Conservation (phyloP, 2,888 invertebrate genomes). For the Acanthococcus lagerstroemiae region DNA sequence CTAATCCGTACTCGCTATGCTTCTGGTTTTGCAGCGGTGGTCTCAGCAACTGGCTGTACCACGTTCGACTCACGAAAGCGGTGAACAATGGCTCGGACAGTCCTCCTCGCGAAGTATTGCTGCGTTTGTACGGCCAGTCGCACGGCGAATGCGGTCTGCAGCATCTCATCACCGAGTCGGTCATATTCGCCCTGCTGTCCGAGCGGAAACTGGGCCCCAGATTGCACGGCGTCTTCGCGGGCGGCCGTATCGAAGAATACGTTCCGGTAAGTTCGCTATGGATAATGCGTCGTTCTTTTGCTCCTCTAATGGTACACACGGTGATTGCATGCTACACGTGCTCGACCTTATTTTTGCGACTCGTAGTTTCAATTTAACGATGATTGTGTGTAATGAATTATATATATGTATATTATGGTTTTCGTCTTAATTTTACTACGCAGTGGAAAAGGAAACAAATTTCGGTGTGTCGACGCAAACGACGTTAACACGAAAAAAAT, state of each 20-base stretch:
- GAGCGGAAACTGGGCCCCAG: conserved; percentile 89
- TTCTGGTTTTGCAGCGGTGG: conserved; percentile 78
- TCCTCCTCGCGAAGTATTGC: conserved; percentile 59
- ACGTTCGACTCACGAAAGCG: conserved; percentile 70
- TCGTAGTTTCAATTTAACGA: too few species aligned
- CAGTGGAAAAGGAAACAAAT: too few species aligned
- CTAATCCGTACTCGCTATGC: too few species aligned
- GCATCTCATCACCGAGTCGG: conserved; percentile 86
- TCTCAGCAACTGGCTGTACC: conserved; percentile 89
- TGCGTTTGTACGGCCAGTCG: conserved; percentile 90
- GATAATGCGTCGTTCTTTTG: too few species aligned
- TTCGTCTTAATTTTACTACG: too few species aligned
- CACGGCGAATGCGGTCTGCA: conserved; percentile 82
- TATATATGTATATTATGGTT: too few species aligned
- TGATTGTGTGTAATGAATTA: too few species aligned
- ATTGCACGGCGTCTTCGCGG: conserved; percentile 91
- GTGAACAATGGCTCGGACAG: conserved; percentile 39
- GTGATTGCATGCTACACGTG: too few species aligned
- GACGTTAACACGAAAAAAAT: too few species aligned
- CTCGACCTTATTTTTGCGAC: too few species aligned
- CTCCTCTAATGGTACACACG: too few species aligned
- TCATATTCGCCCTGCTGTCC: conserved; percentile 90
- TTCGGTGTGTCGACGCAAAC: too few species aligned
- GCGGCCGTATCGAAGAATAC: conserved; percentile 91
- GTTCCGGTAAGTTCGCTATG: conserved; percentile 72